Conservation (phyloP, 2,113 vertebrate genomes). For the Hippocampus guttulatus region DNA sequence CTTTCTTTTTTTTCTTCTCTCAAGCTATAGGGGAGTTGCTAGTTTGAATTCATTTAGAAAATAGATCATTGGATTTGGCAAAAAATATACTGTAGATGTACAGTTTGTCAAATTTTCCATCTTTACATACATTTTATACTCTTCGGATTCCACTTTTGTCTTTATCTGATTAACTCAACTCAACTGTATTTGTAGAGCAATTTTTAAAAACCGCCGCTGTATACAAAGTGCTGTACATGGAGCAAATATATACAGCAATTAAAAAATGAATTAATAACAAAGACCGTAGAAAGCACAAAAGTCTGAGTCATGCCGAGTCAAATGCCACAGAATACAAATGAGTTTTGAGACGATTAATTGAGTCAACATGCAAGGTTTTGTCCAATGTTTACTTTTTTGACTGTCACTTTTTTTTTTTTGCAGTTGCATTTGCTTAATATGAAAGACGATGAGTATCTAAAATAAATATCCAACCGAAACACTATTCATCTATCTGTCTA, state of each 20-base stretch:
- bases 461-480: neutral
- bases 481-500: no score
- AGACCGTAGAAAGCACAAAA: no score
- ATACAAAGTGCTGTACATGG: no score
- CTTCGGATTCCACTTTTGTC: neutral
- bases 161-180: neutral
- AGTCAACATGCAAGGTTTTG: neutral
- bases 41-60: neutral
- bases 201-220: no score
- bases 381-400: neutral
- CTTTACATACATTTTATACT: neutral
- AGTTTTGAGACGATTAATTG: neutral
- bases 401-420: no score
- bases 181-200: no score
- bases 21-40: neutral
- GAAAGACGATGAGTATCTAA: neutral
- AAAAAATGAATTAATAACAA: no score
- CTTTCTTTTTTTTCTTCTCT: neutral
- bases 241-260: no score
- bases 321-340: no score
- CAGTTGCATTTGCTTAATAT: neutral
- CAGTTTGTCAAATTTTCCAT: neutral
- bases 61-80: neutral
- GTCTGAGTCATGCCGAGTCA: no score
- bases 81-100: neutral